Conservation (phyloP, 2,797 vertebrate species). For the Sebastes iracundus region DNA sequence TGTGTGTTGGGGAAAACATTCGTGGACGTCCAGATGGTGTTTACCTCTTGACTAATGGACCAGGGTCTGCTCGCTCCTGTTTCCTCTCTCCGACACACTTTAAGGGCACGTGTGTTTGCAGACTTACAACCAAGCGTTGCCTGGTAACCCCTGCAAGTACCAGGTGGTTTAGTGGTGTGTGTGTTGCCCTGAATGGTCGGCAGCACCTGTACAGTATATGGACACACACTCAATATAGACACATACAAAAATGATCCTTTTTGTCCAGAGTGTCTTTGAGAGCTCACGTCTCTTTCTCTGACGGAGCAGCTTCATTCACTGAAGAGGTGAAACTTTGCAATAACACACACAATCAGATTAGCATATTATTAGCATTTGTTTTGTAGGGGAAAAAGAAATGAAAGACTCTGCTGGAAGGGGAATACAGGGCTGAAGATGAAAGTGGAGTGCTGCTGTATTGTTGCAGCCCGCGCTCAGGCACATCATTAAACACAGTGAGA, state of each 20-base stretch:
- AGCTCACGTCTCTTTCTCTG: not conserved
- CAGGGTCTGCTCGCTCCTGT: conserved; percentile 8
- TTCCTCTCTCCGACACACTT: conserved; percentile 15
- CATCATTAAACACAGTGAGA: not conserved
- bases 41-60: conserved; percentile 60
- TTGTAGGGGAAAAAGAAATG: not conserved
- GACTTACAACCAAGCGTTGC: not conserved
- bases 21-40: conserved; percentile 75
- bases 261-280: not conserved
- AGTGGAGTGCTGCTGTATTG: conserved; percentile 6
- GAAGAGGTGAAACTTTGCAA: conserved; percentile 22
- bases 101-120: not conserved
- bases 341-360: conserved; percentile 51
- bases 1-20: conserved; percentile 27
- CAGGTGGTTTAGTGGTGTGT: not conserved
- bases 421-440: conserved; percentile 23
- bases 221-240: not conserved
- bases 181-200: not conserved
- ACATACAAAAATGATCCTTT: not conserved
- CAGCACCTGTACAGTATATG: not conserved
- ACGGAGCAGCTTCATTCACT: not conserved
- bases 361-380: conserved; percentile 68
- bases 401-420: conserved; percentile 20
- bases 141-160: not conserved
- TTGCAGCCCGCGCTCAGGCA: not conserved